Conservation (phyloP, 2,797 vertebrate genomes). For the Numenius phaeopus region DNA sequence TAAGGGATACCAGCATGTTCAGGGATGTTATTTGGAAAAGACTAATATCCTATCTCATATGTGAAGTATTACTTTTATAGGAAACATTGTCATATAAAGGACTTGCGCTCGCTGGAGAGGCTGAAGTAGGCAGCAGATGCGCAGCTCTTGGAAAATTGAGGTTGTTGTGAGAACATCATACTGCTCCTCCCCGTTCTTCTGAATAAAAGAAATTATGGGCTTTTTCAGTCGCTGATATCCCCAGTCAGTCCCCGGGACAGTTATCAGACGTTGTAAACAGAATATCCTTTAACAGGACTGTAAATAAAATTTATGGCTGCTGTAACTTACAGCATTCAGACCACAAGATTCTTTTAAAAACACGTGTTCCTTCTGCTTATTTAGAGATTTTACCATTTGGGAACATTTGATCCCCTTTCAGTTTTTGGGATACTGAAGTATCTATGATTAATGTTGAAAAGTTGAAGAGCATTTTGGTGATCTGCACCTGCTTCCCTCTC, state of each 20-base stretch:
- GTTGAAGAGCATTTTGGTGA: not conserved
- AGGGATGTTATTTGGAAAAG: not conserved
- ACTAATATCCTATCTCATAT: not conserved
- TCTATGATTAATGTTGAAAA: not conserved
- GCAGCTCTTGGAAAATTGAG: not conserved
- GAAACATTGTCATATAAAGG: not conserved
- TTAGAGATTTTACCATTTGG: not conserved
- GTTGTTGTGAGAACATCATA: not conserved
- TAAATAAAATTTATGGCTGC: constrained; percentile 18
- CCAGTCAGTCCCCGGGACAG: not conserved
- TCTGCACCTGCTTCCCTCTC: not conserved
- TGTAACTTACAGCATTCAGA: not conserved
- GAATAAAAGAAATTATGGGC: not conserved
- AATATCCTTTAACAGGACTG: not conserved
- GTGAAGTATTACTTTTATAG: not conserved
- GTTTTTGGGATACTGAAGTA: not conserved
- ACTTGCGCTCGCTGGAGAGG: not conserved
- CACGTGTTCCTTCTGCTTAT: not conserved
- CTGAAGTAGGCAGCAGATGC: not conserved
- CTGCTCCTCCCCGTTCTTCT: not conserved
- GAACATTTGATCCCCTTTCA: not conserved
- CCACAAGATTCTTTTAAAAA: not conserved
- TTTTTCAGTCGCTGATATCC: not conserved
- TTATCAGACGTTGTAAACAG: not conserved
- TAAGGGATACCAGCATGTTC: not conserved